Percentiles rank a stretch among this genome's conserved stretches.
These are phyloP conservation scores for Eumerus sabulonum DNA, from an alignment of 2,888 invertebrate species.

Conservation along the genomic window DNA sequence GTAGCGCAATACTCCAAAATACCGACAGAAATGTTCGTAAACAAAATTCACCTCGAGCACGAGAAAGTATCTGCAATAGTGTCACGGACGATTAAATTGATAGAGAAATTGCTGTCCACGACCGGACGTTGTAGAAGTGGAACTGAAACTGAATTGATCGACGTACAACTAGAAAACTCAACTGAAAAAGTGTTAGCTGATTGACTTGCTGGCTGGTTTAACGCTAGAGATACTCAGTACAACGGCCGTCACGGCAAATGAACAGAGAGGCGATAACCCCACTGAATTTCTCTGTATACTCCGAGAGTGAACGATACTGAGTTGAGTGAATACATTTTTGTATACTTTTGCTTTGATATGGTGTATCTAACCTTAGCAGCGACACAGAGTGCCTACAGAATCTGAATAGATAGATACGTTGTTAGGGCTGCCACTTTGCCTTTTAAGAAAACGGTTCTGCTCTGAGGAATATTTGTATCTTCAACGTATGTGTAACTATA, in stretches of 20 bases:
- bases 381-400: constrained; percentile 16
- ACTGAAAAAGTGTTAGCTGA: not conserved
- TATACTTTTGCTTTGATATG: not conserved
- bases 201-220: constrained; percentile 8
- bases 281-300: constrained; percentile 6
- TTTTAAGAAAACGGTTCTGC: not conserved
- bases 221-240: constrained; percentile 27
- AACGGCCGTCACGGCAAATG: constrained; percentile 39
- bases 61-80: constrained; percentile 10
- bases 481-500: no score
- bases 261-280: constrained; percentile 47
- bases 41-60: constrained; percentile 23
- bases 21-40: constrained; percentile 17
- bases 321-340: not conserved
- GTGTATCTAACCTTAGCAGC: constrained; percentile 3
- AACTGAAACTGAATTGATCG: constrained; percentile 47
- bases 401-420: constrained; percentile 7
- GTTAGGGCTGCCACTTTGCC: constrained; percentile 17
- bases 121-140: constrained; percentile 25
- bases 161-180: constrained; percentile 16
- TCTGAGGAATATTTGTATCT: not conserved
- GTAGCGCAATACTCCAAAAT: no score
- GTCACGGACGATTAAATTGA: not conserved
- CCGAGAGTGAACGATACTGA: not conserved
- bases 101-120: constrained; percentile 16